Percentiles rank a stretch among this genome's conserved stretches.
These are phyloP conservation scores for Poeciliopsis presidionis DNA, from an alignment of 2,797 vertebrate genomes.

Conservation along the genomic window DNA sequence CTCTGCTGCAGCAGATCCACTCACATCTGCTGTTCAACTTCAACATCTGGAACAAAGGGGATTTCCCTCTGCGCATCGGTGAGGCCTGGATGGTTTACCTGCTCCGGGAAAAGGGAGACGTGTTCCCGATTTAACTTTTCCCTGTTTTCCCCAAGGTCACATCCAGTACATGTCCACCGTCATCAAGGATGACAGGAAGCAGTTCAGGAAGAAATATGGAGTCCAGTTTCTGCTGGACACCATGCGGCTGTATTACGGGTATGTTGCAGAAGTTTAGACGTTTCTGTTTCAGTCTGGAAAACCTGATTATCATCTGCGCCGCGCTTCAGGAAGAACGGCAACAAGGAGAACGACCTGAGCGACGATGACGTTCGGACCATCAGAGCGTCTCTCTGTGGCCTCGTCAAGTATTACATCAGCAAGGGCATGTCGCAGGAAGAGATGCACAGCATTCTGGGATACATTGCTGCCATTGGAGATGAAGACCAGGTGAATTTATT, in stretches of 20 bases:
- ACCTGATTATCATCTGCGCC: background rate
- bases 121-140: slow-evolving; percentile 16
- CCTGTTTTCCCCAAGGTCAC: slow-evolving; percentile 82
- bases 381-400: slow-evolving; percentile 87
- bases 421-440: slow-evolving; percentile 94
- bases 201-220: slow-evolving; percentile 94
- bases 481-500: slow-evolving; percentile 89
- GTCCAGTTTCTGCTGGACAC: slow-evolving; percentile 96
- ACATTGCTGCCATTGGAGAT: slow-evolving; percentile 89
- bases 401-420: slow-evolving; percentile 95
- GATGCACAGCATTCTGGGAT: slow-evolving; percentile 94
- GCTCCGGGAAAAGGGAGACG: background rate
- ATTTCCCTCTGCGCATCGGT: slow-evolving; percentile 96
- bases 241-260: slow-evolving; percentile 94
- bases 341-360: slow-evolving; percentile 84
- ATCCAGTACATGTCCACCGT: slow-evolving; percentile 98
- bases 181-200: slow-evolving; percentile 96
- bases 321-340: slow-evolving; percentile 72
- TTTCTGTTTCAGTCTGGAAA: background rate
- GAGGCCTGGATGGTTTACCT: slow-evolving; percentile 48
- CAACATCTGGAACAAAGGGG: slow-evolving; percentile 96
- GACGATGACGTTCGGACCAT: slow-evolving; percentile 91
- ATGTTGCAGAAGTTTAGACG: slow-evolving; percentile 30
- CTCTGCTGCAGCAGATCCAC: slow-evolving; percentile 92
- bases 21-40: slow-evolving; percentile 95